phyloP scores from a whole-genome alignment of 2,797 vertebrate genomes.

The Pangasius larnaudii region DNA sequence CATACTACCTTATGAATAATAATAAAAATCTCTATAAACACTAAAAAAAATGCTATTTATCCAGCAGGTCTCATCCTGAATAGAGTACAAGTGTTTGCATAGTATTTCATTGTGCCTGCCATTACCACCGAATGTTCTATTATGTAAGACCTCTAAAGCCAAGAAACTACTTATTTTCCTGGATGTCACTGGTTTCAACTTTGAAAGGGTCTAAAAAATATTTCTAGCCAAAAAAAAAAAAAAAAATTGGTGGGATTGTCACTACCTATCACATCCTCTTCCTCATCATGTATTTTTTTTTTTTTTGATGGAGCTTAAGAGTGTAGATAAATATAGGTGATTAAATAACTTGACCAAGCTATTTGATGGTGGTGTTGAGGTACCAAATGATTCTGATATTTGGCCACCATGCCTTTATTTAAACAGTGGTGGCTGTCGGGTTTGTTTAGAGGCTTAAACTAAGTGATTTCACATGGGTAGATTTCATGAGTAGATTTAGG shows the following conservation, averaged over 20 bases:
- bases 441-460: not conserved
- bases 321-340: not conserved
- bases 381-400: not conserved
- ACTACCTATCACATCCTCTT: not conserved
- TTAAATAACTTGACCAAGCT: not conserved
- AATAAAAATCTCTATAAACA: not conserved
- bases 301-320: not conserved
- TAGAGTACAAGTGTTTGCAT: not conserved
- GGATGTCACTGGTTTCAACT: not conserved
- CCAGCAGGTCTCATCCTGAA: not conserved
- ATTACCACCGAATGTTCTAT: not conserved
- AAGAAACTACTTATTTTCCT: not conserved
- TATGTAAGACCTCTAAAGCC: not conserved
- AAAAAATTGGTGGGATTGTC: not conserved
- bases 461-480: not conserved
- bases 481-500: no score
- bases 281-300: not conserved
- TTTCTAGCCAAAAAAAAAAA: not conserved
- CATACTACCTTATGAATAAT: not conserved
- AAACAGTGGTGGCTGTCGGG: not conserved
- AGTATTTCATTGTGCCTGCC: not conserved
- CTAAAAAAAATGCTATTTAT: not conserved
- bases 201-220: not conserved
- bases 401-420: not conserved
- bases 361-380: not conserved